A percentile compares a stretch with the other conserved stretches of the same genome.
Conservation (phyloP, 1,140 invertebrate genomes). For the Monomorium pharaonis region DNA sequence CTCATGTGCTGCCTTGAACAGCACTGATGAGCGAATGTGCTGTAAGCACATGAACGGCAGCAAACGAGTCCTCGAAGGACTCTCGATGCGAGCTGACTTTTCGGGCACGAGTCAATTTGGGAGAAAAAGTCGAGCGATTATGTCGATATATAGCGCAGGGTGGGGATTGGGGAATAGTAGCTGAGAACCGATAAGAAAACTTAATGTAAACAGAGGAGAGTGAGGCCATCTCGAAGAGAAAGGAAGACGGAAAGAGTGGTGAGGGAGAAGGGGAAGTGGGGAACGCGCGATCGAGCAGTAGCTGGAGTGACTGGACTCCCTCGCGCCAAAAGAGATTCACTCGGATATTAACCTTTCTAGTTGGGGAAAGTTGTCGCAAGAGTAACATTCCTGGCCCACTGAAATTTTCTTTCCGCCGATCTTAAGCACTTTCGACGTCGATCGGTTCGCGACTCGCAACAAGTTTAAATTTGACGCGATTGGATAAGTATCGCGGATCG, state of each 20-base stretch:
- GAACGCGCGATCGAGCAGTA: slow-evolving; percentile 1
- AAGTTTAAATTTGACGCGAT: background rate
- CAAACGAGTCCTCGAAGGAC: slow-evolving; percentile 7
- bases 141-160: background rate
- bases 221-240: background rate
- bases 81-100: slow-evolving; percentile 13
- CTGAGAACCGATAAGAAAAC: slow-evolving; percentile 48
- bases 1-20: background rate
- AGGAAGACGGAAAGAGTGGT: slow-evolving; percentile 17
- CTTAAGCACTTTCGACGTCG: background rate
- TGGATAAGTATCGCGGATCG: background rate
- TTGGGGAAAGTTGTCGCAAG: slow-evolving; percentile 7
- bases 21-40: background rate
- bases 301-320: background rate
- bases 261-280: slow-evolving; percentile 15
- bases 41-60: slow-evolving; percentile 32
- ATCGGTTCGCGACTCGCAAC: background rate
- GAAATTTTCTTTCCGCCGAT: slow-evolving; percentile 26
- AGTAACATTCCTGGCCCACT: background rate
- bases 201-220: slow-evolving; percentile 44
- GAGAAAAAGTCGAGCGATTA: background rate
- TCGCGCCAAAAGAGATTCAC: slow-evolving; percentile 20
- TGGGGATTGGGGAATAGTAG: background rate
- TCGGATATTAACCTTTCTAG: slow-evolving; percentile 19
- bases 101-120: slow-evolving; percentile 12